A percentile compares a stretch with the other conserved stretches of the same genome.
Evolutionary conservation across 2,113 vertebrate genomes (phyloP).

Genomic region (Panthera tigris): DNA sequence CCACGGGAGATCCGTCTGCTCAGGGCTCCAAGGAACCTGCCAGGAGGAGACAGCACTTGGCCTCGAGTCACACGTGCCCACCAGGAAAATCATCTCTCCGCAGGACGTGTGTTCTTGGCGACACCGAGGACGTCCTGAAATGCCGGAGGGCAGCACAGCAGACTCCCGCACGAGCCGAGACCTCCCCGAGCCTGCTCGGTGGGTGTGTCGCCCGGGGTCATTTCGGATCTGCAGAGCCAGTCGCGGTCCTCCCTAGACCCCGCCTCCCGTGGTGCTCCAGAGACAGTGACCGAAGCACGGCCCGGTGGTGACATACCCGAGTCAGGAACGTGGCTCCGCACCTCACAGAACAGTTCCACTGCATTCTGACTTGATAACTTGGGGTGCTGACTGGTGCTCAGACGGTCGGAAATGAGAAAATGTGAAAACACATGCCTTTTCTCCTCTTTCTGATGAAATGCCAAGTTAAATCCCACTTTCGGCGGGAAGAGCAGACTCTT

Average conservation of each 20-base stretch:
- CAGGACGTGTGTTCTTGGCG: neutral
- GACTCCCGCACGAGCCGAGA: neutral
- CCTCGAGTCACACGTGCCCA: fast-evolving
- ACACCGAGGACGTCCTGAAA: neutral
- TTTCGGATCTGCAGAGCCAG: neutral
- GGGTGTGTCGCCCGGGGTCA: too few species aligned
- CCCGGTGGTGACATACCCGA: neutral
- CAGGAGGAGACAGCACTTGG: neutral
- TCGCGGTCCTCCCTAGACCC: fast-evolving
- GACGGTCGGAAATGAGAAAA: neutral
- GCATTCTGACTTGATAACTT: neutral
- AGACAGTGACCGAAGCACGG: neutral
- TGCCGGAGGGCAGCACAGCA: neutral
- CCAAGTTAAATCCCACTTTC: neutral
- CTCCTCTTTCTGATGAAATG: neutral
- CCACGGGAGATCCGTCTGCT: too few species aligned
- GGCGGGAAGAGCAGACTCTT: neutral
- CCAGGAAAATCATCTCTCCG: neutral
- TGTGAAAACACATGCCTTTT: neutral
- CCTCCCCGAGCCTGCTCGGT: neutral
- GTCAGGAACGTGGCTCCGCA: fast-evolving
- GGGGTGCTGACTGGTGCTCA: neutral
- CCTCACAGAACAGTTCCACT: neutral
- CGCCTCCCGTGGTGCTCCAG: fast-evolving
- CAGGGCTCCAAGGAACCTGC: too few species aligned